Conservation (phyloP, 2,888 invertebrate genomes). For the Exocentrus adspersus region DNA sequence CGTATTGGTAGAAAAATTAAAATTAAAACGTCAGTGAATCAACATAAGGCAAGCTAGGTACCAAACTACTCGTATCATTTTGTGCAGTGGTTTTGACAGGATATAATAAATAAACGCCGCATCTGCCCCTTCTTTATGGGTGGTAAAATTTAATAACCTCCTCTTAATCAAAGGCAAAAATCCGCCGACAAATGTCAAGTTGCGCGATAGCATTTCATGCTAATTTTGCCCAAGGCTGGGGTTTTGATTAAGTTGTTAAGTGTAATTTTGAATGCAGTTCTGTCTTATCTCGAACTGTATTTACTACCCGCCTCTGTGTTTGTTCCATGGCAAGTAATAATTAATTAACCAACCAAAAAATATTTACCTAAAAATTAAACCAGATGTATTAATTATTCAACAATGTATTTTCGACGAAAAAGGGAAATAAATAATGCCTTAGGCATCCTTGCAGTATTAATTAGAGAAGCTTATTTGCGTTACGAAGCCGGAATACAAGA, state of each 20-base stretch:
- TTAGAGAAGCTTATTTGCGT: neutral
- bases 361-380: neutral
- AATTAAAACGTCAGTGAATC: no score
- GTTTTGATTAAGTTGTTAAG: conserved; percentile 12
- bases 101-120: neutral
- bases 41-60: no score
- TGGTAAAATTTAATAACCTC: conserved; percentile 3
- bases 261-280: conserved; percentile 3
- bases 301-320: neutral
- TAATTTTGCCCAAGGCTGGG: neutral
- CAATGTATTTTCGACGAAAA: neutral
- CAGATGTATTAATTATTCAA: neutral
- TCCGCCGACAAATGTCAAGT: conserved; percentile 6
- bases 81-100: no score
- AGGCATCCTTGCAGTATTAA: neutral
- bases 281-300: neutral
- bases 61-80: no score
- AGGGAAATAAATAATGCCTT: neutral
- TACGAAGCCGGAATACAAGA: neutral
- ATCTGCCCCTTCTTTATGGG: conserved; percentile 5
- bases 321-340: neutral
- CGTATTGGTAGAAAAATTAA: no score
- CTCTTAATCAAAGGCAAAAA: conserved; percentile 4
- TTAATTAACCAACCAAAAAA: neutral
- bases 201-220: conserved; percentile 21